A percentile compares a stretch with the other conserved stretches of the same genome.
Conservation (phyloP, 2,113 vertebrate genomes). For the Trogon melanurus region DNA sequence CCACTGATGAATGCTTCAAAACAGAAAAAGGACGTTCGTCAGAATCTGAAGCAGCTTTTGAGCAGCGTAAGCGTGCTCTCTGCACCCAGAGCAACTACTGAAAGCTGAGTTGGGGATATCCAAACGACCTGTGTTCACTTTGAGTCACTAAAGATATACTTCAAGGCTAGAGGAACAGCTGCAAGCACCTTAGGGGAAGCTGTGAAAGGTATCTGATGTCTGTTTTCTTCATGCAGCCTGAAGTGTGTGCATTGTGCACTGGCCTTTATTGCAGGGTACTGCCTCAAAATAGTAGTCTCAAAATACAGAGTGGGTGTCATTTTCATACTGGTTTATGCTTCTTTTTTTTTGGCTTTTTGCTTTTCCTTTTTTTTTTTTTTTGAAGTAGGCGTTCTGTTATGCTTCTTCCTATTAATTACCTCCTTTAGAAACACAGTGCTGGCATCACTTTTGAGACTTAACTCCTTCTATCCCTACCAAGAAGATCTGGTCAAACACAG, state of each 20-base stretch:
- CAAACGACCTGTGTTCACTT: neutral
- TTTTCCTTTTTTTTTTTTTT: neutral
- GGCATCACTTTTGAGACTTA: neutral
- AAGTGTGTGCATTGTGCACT: neutral
- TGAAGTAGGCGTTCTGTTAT: neutral
- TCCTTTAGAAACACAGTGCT: neutral
- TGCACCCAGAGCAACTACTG: neutral
- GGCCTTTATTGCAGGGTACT: neutral
- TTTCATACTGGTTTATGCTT: neutral
- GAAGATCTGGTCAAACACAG: neutral
- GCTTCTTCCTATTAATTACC: neutral
- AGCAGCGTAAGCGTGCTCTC: neutral
- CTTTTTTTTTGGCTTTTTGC: neutral
- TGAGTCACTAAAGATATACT: neutral
- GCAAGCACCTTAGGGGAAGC: neutral
- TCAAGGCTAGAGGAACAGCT: conserved; percentile 10
- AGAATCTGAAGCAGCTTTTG: neutral
- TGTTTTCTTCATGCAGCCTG: neutral
- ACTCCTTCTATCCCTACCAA: neutral
- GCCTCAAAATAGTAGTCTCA: neutral
- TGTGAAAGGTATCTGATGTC: neutral
- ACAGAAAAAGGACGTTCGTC: neutral
- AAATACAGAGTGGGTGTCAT: neutral
- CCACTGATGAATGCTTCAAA: neutral
- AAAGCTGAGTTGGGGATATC: neutral